Conservation (phyloP, 2,888 invertebrate genomes). For the Temnothorax ravouxi region DNA sequence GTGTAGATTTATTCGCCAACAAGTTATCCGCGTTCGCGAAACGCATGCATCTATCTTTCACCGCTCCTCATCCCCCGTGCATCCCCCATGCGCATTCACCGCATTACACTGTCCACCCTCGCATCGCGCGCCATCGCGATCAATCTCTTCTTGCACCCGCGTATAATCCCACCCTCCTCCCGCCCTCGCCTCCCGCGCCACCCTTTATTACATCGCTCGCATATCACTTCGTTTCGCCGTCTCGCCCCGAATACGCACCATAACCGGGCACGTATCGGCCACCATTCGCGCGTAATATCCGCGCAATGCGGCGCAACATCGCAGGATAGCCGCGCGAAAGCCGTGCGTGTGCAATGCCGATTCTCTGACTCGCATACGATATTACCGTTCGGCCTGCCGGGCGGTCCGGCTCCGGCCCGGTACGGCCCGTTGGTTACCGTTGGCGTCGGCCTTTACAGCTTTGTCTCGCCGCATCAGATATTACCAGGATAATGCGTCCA, state of each 20-base stretch:
- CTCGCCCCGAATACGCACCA: conserved; percentile 41
- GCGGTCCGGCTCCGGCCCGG: conserved; percentile 8
- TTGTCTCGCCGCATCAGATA: conserved; percentile 75
- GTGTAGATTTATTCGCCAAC: conserved; percentile 29
- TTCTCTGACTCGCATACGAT: conserved; percentile 69
- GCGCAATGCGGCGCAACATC: conserved; percentile 3
- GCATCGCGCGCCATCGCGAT: conserved; percentile 42
- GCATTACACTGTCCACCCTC: conserved; percentile 52
- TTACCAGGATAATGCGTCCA: conserved; percentile 71
- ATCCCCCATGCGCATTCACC: conserved; percentile 30
- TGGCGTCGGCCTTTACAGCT: conserved; percentile 66
- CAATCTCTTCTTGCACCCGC: conserved; percentile 52
- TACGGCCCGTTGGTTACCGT: conserved; percentile 49
- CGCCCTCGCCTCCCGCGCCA: conserved; percentile 5
- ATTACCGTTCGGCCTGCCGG: conserved; percentile 59
- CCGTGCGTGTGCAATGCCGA: conserved; percentile 41
- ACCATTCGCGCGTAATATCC: conserved; percentile 36
- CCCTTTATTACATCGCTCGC: conserved; percentile 57
- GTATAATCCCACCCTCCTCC: conserved; percentile 55
- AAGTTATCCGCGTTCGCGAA: conserved; percentile 19
- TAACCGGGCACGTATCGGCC: conserved; percentile 49
- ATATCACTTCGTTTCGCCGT: conserved; percentile 55
- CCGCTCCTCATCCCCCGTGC: neutral
- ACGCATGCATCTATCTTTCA: conserved; percentile 39
- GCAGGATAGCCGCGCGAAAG: conserved; percentile 4